A percentile compares a stretch with the other conserved stretches of the same genome.
Evolutionary conservation across 2,797 vertebrate species (phyloP).

Genomic region (Amblyraja radiata): DNA sequence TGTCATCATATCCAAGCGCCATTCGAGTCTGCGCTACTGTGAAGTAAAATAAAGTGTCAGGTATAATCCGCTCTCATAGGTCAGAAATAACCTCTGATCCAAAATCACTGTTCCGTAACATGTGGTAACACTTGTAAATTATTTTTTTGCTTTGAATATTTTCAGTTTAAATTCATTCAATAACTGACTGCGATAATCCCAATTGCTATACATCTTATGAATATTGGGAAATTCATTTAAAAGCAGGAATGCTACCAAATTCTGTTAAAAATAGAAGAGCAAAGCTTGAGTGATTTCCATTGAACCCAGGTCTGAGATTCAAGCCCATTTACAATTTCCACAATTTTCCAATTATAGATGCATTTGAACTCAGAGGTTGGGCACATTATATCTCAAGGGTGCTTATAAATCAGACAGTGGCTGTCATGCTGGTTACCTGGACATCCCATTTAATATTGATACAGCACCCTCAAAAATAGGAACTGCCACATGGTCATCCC

Average conservation of each 20-base stretch:
- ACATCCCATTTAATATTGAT: neutral
- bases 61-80: neutral
- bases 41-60: neutral
- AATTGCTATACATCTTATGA: neutral
- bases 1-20: neutral
- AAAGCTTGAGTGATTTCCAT: neutral
- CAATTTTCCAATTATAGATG: neutral
- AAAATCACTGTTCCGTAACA: neutral
- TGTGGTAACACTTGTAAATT: neutral
- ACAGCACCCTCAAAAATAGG: neutral
- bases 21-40: neutral
- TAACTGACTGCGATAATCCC: neutral
- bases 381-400: neutral
- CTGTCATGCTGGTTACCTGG: too few relatives aligned
- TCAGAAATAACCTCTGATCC: neutral
- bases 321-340: neutral
- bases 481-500: neutral
- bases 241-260: constrained; percentile 1
- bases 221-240: neutral
- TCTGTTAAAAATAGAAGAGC: neutral
- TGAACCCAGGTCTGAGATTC: neutral
- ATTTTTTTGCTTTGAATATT: neutral
- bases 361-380: neutral
- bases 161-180: neutral
- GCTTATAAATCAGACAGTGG: neutral